Evolutionary conservation across 2,797 vertebrate species (phyloP).

Genomic region (Florisuga fusca): DNA sequence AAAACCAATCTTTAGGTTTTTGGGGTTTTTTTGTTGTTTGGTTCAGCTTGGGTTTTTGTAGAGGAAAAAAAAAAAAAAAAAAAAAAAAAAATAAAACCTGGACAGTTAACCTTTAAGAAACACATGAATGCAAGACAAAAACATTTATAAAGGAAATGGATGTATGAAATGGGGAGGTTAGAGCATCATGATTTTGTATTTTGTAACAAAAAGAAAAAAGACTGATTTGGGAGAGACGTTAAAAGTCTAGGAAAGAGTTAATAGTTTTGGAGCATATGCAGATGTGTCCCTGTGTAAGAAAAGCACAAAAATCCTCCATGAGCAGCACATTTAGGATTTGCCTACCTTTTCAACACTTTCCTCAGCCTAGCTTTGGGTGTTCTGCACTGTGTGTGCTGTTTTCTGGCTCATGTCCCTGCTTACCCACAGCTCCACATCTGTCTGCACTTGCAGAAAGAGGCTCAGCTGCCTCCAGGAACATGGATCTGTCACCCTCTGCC

Average conservation of each 20-base stretch:
- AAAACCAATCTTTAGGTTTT: not conserved
- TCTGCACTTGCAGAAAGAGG: not conserved
- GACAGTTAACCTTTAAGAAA: not conserved
- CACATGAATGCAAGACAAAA: rapidly evolving
- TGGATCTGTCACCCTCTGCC: rapidly evolving
- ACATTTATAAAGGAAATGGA: not conserved
- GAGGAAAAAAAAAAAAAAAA: too few species aligned
- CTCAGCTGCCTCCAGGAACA: not conserved
- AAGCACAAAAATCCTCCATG: not conserved
- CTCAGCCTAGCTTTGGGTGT: not conserved
- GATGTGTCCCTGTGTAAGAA: not conserved
- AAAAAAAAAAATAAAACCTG: too few species aligned
- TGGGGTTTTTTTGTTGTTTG: not conserved
- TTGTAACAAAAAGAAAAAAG: not conserved
- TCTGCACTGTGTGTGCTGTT: not conserved
- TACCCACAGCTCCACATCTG: rapidly evolving
- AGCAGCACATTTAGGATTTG: not conserved
- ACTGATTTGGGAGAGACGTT: not conserved
- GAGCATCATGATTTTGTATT: not conserved
- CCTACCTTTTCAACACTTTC: not conserved
- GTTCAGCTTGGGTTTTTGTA: too few species aligned
- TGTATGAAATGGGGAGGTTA: not conserved
- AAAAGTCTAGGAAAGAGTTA: not conserved
- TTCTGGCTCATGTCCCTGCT: not conserved
- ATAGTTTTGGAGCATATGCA: not conserved